A percentile compares a stretch with the other conserved stretches of the same genome.
Conservation (phyloP, 1,140 invertebrate genomes). For the Calliphora vicina region DNA sequence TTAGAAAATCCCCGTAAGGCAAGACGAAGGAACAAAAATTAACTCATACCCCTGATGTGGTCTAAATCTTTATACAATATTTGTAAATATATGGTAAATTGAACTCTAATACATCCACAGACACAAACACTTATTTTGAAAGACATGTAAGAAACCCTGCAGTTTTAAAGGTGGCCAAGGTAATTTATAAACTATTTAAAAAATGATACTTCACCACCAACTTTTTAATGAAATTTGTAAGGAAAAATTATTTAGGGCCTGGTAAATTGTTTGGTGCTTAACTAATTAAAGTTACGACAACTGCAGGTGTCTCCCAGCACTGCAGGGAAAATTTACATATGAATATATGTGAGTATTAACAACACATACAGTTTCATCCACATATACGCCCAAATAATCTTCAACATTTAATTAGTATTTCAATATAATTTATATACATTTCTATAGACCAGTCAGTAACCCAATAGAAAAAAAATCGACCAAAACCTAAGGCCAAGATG, state of each 20-base stretch:
- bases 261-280: no score
- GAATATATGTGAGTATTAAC: neutral
- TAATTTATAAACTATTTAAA: no score
- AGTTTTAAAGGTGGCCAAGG: no score
- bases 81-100: slow-evolving; percentile 37
- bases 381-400: slow-evolving; percentile 36
- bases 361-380: neutral
- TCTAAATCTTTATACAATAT: slow-evolving; percentile 5
- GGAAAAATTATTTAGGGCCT: no score
- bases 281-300: no score
- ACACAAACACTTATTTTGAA: slow-evolving; percentile 33
- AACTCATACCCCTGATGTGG: neutral
- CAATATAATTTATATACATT: slow-evolving; percentile 31
- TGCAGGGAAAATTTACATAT: neutral
- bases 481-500: slow-evolving; percentile 2
- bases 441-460: neutral
- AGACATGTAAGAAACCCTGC: no score
- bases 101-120: slow-evolving; percentile 39
- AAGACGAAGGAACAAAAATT: neutral
- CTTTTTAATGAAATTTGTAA: no score
- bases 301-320: no score
- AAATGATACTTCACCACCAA: no score
- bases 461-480: neutral
- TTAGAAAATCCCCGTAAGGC: neutral
- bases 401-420: slow-evolving; percentile 38